Conservation (phyloP, 2,113 vertebrate species). For the Hyla sarda region DNA sequence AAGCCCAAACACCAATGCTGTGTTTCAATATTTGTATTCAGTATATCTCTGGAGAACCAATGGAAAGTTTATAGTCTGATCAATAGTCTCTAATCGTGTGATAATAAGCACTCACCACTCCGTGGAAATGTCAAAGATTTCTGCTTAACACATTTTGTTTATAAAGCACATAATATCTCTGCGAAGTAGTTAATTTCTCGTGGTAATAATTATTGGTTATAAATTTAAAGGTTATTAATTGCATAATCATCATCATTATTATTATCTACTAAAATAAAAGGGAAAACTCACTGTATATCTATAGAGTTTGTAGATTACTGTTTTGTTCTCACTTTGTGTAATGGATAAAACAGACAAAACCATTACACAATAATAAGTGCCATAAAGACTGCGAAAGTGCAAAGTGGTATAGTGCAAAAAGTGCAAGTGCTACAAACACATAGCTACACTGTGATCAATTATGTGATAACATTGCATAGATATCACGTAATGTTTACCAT, state of each 20-base stretch:
- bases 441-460: too few species aligned
- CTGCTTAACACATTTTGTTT: background rate
- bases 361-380: background rate
- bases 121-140: background rate
- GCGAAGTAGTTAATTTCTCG: too few species aligned
- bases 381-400: too few species aligned
- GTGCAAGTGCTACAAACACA: too few species aligned
- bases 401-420: too few species aligned
- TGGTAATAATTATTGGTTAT: background rate
- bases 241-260: background rate
- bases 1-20: background rate
- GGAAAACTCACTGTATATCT: background rate
- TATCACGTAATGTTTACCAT: too few species aligned
- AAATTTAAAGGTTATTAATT: background rate
- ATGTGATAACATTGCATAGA: too few species aligned
- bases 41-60: background rate
- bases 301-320: background rate
- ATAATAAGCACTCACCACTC: background rate
- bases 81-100: background rate
- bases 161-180: background rate
- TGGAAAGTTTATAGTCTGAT: background rate
- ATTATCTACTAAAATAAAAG: background rate
- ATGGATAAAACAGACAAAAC: background rate
- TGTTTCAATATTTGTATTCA: background rate
- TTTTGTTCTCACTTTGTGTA: background rate